Evolutionary conservation across 2,113 vertebrate species (phyloP), one percentile per base, ranked within the genome.

Genomic region (Dendropsophus ebraccatus): DNA sequence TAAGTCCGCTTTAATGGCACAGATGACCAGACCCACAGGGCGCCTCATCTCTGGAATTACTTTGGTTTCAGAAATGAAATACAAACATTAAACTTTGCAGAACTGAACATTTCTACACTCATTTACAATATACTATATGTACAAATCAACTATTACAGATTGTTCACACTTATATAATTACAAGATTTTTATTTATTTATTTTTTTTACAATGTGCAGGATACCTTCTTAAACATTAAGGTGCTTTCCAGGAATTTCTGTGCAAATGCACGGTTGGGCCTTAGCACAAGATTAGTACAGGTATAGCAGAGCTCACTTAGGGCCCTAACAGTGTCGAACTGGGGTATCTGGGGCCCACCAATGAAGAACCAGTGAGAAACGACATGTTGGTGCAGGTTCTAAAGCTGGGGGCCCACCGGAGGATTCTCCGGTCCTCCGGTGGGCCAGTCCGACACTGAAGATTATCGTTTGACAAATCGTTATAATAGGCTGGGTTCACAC

Each of bases 111-210:
- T 72, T 35, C 32, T 19, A 49, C 17, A 62, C 5, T 50, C 72
- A 45, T 30, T 84, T 56, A 41, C 69, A 72, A 54, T 30, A 35
- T 84, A 75, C n/a, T 60, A 60, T 75, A 84, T 47, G 23, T 74
- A 83, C 37, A 84, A 16, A 83, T 56, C n/a, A 37, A 23, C 30
- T 5, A 7, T 52, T 83, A 56, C 8, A 74, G 82, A 83, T 74
- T 25, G 5, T 56, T 73, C 65, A 37, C 56, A 17, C 28, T 41
- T 41, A 54, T 19, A 49, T 76, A 25, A 17, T 30, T 76, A 52
- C 28, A 77, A 54, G 35, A 52, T 0, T 32, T 21, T 41, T 41
- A 52, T 77, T 12, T 77, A 6, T 28, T 65, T 65, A 13, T 65
- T 60, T 54, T 60, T 54, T 78, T 54, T 78, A 78, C 50, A 78